These are phyloP conservation scores for Platygyra sinensis DNA, from an alignment of 64 coral and sea anemone species.

Conservation along the genomic window DNA sequence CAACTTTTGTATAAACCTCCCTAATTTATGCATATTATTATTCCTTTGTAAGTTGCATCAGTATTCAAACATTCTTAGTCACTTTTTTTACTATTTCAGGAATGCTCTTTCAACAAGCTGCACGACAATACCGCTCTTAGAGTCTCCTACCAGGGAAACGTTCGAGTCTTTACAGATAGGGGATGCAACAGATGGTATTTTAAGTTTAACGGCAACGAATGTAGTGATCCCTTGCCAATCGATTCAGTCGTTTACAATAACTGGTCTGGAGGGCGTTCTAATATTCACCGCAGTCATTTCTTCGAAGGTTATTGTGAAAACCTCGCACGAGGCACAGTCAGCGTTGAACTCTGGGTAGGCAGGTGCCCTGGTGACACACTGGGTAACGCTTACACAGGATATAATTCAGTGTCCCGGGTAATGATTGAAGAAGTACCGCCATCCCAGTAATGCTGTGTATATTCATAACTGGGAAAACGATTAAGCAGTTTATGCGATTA, in stretches of 20 bases:
- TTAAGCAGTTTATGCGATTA: too few relatives aligned
- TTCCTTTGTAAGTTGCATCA: too few relatives aligned
- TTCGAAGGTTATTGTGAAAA: constrained; percentile 54
- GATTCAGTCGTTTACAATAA: background rate
- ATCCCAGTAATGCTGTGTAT: background rate
- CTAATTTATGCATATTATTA: too few relatives aligned
- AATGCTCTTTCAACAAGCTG: constrained; percentile 10
- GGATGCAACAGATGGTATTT: constrained; percentile 61
- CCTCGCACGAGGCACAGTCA: background rate
- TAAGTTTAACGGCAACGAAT: constrained; percentile 43
- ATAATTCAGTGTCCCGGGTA: background rate
- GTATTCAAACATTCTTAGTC: too few relatives aligned
- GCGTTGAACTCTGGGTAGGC: constrained; percentile 63
- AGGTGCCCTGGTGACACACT: background rate
- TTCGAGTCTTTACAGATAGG: too few relatives aligned
- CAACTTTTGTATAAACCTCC: too few relatives aligned
- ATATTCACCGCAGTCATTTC: background rate
- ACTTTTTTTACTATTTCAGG: background rate
- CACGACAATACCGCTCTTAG: constrained; percentile 13
- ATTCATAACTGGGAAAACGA: background rate
- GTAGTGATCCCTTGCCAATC: constrained; percentile 29
- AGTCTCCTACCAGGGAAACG: background rate
- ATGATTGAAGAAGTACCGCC: background rate
- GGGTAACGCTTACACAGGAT: background rate
- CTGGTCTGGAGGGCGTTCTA: background rate